Conservation (phyloP, 2,797 vertebrate genomes). For the Acipenser transmontanus region DNA sequence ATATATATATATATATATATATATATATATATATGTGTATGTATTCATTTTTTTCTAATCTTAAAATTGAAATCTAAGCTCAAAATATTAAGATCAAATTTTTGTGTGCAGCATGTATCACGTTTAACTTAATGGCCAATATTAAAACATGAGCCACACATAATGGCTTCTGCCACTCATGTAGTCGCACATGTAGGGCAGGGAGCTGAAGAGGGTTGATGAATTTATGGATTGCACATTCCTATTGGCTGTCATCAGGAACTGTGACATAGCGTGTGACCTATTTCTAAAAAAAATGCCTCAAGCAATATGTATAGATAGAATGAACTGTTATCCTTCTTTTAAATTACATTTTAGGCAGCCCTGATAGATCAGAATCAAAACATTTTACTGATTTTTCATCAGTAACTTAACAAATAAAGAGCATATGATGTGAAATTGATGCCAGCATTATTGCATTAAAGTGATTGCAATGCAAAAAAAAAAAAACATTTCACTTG, state of each 20-base stretch:
- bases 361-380: conserved; percentile 56
- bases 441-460: conserved; percentile 18
- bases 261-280: conserved; percentile 72
- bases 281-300: conserved; percentile 71
- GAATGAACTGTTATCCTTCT: conserved; percentile 63
- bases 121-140: conserved; percentile 65
- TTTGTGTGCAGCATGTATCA: conserved; percentile 54
- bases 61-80: too few species aligned
- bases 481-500: conserved; percentile 18
- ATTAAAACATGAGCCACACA: conserved; percentile 66
- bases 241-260: conserved; percentile 62
- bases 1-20: neutral
- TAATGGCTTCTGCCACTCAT: conserved; percentile 75
- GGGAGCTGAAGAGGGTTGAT: conserved; percentile 61
- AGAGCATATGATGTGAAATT: conserved; percentile 19
- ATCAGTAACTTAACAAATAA: conserved; percentile 38
- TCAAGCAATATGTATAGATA: conserved; percentile 64
- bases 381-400: conserved; percentile 35
- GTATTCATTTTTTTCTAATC: too few species aligned
- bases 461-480: conserved; percentile 20
- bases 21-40: neutral
- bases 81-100: conserved; percentile 48
- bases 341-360: conserved; percentile 79
- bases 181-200: conserved; percentile 73
- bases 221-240: conserved; percentile 70